Evolutionary conservation across 1,140 invertebrate species (phyloP), one percentile per base, ranked within the genome.

Genomic region (Drosophila tani): DNA sequence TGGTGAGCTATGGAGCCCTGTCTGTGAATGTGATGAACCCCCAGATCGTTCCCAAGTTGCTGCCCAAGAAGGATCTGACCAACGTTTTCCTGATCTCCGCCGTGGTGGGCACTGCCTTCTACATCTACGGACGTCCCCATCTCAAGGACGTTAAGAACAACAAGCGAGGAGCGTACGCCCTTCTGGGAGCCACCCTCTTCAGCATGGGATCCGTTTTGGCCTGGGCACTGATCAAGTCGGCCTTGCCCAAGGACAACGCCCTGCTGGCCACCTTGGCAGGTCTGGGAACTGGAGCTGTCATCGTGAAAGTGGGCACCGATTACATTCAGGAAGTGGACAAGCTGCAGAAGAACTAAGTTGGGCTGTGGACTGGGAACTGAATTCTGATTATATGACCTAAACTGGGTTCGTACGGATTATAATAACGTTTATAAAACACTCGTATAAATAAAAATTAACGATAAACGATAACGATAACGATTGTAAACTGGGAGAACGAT

Each of bases 151-250:
- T 80, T 85, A 9, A 91, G 82, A 60, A 90, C 91, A 77, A 85
- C 86, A 79, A 94, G 92, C 91, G 85, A 94, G 75, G 84, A 93
- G 21, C 95, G 91, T 88, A 95, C 94, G 95, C 95, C 90, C 79
- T 94, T n/a, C 94, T 95, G 73, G 95, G 95, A 17, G 94, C 95
- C 40, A 80, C 95, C 7, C 93, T 96, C 17, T 95, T 96, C 82
- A 96, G 95, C 59, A 95, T 97, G 88, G 96, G 96, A 21, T 96
- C 96, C 1, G 95, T 97, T 7, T 92, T 97, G 5, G 93, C 95
- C 32, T 96, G 96, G 95, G 96, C 96, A 2, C 94, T 97, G 27
- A 92, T 96, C 27, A 94, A 96, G 80, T 95, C 95, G 19, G 83
- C 96, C 38, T 79, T 96, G 32, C 96, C 96, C 6, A 93, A 94